Evolutionary conservation across 2,113 vertebrate species (phyloP), one percentile per base, ranked within the genome.

Genomic region (Myotis yumanensis): DNA sequence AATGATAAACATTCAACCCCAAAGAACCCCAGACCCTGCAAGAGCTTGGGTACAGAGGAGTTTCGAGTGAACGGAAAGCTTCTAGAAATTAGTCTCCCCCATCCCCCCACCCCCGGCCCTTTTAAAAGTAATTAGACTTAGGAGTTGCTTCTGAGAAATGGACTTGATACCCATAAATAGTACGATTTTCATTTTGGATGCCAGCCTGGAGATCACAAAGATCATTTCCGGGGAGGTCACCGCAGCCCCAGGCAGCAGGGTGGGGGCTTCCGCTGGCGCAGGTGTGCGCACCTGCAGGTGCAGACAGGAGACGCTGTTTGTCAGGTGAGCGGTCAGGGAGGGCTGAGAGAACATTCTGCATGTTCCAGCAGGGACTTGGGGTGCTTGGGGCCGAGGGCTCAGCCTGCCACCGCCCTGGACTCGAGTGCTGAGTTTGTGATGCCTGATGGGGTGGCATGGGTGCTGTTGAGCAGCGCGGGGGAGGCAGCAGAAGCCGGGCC

Each of bases 241-340:
- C 10, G 85, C 23, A 3, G 20, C 4, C 2, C 20, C 32, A 48
- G 66, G 48, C 8, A 2, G 35, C 11, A 5, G 69, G 4, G 17
- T 7, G 14, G 69, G 14, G 0, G 0, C 7, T 22, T 16, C 17
- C 51, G 14, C 22, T 3, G 54, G 6, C 1, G 0, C 17, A 52
- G 59, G 28, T 2, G 22, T n/a, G 32, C 0, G 0, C 17, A 7
- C 46, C 51, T 32, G 51, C 8, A 2, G 17, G 16, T 8, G 59
- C 75, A 16, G 48, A 43, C 28, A 7, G 35, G 43, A 0, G 3
- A 3, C 16, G 15, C 22, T 62, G 25, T 16, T 12, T 15, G 72
- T 37, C 35, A 12, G 6, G 7, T 0, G 7, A 40, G 54, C 48
- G 20, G 0, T 28, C 3, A 2, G 71, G 37, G 59, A 9, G 12